These are phyloP conservation scores for Plumapathes pennacea DNA, from an alignment of 92 coral and sea anemone species.

Conservation along the genomic window DNA sequence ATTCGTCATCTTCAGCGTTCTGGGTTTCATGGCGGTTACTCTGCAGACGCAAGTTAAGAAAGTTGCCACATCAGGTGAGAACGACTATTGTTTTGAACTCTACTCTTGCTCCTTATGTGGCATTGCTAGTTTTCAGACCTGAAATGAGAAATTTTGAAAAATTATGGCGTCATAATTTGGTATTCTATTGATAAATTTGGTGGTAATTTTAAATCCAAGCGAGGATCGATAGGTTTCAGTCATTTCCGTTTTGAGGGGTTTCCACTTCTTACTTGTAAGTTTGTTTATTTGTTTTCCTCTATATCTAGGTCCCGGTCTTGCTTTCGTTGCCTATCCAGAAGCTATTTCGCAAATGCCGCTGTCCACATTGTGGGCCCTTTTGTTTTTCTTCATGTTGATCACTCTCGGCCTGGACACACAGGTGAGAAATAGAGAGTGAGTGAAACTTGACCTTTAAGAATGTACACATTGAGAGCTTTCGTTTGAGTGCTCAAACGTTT, in stretches of 20 bases:
- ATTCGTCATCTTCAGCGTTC: conserved; percentile 75
- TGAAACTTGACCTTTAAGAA: too few relatives aligned
- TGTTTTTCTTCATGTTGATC: conserved; percentile 63
- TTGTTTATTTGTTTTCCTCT: background rate
- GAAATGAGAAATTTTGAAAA: too few relatives aligned
- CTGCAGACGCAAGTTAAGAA: conserved; percentile 43
- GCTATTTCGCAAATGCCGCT: conserved; percentile 62
- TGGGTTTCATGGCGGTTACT: conserved; percentile 62
- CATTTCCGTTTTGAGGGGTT: too few relatives aligned
- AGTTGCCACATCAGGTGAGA: conserved; percentile 72
- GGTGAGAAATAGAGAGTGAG: conserved; percentile 31
- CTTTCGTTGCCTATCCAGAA: conserved; percentile 61
- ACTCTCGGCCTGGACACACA: conserved; percentile 66
- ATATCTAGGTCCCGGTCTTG: conserved; percentile 58
- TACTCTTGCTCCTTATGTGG: too few relatives aligned
- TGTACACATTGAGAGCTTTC: too few relatives aligned
- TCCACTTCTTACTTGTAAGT: too few relatives aligned
- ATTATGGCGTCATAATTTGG: too few relatives aligned
- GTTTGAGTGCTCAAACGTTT: too few relatives aligned
- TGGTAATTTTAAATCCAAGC: too few relatives aligned
- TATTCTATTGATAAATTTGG: too few relatives aligned
- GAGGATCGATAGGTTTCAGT: too few relatives aligned
- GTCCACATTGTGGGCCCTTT: conserved; percentile 59
- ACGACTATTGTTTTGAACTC: background rate
- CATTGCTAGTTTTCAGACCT: too few relatives aligned